A percentile compares a stretch with the other conserved stretches of the same genome.
phyloP scores from a whole-genome alignment of 2,888 invertebrate species.

The Oxystoma pomonae region DNA sequence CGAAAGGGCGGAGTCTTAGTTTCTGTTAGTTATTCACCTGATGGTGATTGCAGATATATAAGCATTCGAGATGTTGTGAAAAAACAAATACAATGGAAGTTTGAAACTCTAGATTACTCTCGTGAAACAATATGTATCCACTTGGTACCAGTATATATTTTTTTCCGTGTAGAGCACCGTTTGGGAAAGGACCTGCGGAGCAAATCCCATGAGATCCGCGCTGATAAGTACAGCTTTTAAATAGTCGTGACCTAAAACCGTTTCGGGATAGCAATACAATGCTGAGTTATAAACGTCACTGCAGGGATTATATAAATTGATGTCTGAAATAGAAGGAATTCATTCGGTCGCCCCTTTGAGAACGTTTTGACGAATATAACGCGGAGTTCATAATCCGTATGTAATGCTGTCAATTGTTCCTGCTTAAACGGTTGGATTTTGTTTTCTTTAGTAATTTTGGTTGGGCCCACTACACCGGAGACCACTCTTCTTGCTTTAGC shows the following conservation, averaged over 20 bases:
- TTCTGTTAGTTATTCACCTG: too few species aligned
- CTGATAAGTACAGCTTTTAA: constrained; percentile 48
- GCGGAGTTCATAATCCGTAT: neutral
- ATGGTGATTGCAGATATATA: too few species aligned
- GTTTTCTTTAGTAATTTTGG: too few species aligned
- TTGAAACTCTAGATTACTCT: too few species aligned
- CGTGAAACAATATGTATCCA: too few species aligned
- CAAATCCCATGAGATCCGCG: constrained; percentile 40
- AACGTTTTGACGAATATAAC: constrained; percentile 39
- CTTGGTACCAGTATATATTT: too few species aligned
- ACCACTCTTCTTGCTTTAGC: too few species aligned
- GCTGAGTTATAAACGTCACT: constrained; percentile 49
- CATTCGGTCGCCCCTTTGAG: constrained; percentile 45
- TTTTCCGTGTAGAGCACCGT: too few species aligned
- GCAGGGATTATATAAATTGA: constrained; percentile 47
- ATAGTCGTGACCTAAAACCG: constrained; percentile 43
- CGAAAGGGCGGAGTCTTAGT: too few species aligned
- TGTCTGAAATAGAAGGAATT: constrained; percentile 47
- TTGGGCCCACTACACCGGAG: too few species aligned
- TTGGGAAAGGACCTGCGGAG: neutral
- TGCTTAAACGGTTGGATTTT: neutral
- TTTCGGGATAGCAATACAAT: constrained; percentile 48
- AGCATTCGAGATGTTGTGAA: too few species aligned
- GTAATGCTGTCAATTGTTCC: neutral
- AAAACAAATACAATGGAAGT: too few species aligned